These are phyloP conservation scores for Drosophila hamatofila DNA, from an alignment of 2,888 invertebrate species.

Conservation along the genomic window DNA sequence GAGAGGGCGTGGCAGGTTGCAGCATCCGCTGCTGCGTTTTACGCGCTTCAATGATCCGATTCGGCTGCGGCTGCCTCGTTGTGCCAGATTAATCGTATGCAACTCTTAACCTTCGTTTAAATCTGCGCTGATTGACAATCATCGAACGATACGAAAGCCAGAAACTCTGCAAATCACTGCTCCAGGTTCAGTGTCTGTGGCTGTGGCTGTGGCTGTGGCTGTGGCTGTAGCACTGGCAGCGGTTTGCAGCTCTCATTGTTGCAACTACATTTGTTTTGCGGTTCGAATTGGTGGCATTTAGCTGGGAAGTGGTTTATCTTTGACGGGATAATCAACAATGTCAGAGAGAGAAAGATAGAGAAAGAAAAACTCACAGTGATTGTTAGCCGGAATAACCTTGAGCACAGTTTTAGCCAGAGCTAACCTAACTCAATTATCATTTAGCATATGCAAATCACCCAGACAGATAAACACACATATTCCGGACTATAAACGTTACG, in stretches of 20 bases:
- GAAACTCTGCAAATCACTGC: constrained; percentile 46
- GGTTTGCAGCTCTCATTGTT: constrained; percentile 49
- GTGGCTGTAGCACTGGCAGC: not conserved
- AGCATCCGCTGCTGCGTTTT: constrained; percentile 71
- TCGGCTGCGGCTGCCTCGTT: constrained; percentile 46
- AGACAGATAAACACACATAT: constrained; percentile 76
- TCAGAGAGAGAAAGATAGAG: not conserved
- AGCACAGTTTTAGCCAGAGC: constrained; percentile 20
- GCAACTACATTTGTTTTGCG: constrained; percentile 74
- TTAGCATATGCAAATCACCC: constrained; percentile 68
- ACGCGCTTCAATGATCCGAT: constrained; percentile 75
- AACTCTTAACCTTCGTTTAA: constrained; percentile 80
- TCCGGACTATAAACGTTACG: constrained; percentile 37
- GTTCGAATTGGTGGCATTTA: constrained; percentile 57
- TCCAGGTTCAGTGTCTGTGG: constrained; percentile 19
- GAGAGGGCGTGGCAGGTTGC: constrained; percentile 37
- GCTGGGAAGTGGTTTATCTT: constrained; percentile 41
- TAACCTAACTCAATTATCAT: constrained; percentile 48
- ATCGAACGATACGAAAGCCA: constrained; percentile 64
- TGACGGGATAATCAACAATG: constrained; percentile 22
- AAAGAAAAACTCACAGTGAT: constrained; percentile 10
- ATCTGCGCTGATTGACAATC: constrained; percentile 78
- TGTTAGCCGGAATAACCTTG: constrained; percentile 57
- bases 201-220: not conserved
- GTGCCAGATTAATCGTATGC: constrained; percentile 75